Evolutionary conservation across 2,888 invertebrate genomes (phyloP).

Genomic region (Nomada lathburiana): DNA sequence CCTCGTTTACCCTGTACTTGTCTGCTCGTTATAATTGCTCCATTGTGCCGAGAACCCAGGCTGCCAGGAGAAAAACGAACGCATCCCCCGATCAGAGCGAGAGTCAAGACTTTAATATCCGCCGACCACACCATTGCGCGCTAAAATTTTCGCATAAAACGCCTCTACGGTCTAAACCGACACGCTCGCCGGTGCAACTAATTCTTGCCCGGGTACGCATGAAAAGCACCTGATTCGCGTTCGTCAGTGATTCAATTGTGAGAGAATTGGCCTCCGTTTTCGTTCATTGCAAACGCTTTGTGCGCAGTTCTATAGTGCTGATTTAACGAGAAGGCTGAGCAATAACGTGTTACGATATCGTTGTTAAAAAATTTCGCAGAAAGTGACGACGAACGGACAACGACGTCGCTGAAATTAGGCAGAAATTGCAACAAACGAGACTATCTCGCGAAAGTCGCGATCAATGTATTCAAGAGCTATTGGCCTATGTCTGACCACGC

Average conservation of each 20-base stretch:
- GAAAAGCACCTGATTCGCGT: background rate
- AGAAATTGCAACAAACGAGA: no score
- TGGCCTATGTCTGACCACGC: background rate
- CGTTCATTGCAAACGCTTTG: background rate
- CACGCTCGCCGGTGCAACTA: slow-evolving; percentile 1
- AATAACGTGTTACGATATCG: no score
- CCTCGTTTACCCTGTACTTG: slow-evolving; percentile 75
- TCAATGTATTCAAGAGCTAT: no score
- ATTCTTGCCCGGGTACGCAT: background rate
- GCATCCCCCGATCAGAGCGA: background rate
- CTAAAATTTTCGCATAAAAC: slow-evolving; percentile 40
- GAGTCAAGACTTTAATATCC: slow-evolving; percentile 21
- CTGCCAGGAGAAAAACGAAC: slow-evolving; percentile 14
- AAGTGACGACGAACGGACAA: no score
- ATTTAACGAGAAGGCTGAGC: no score
- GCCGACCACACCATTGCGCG: slow-evolving; percentile 28
- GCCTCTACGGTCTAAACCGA: slow-evolving; percentile 11
- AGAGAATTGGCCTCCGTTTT: background rate
- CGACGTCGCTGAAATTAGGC: no score
- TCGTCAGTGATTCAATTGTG: background rate
- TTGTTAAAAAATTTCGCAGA: no score
- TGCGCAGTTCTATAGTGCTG: no score
- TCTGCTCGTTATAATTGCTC: slow-evolving; percentile 74
- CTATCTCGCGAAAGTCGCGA: no score
- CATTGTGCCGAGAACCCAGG: slow-evolving; percentile 48